Evolutionary conservation across 2,113 vertebrate genomes (phyloP), one percentile per base, ranked within the genome.

Genomic region (Rhizomys pruinosus): DNA sequence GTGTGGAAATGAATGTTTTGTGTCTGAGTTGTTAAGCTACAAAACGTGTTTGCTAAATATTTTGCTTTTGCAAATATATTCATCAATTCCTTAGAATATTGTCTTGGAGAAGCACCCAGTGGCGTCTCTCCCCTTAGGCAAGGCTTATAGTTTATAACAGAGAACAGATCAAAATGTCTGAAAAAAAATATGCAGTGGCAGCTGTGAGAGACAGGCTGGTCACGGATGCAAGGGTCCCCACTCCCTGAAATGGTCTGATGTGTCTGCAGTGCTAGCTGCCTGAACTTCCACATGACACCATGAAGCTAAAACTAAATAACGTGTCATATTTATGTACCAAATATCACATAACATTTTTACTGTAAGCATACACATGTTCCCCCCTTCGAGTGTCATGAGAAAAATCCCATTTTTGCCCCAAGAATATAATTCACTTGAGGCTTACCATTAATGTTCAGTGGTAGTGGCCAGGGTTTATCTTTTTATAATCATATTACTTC

Each of bases 1-100:
- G 19, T 71, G 66, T 72, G 80, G 93, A 92, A 93, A 92, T 79
- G 81, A 95, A 84, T 78, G 72, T 78, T 92, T 95, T 93, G 74
- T 57, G 25, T 93, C 47, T 90, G 90, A 94, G 71, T 79, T 94
- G 71, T 85, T 94, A 77, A 84, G 85, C 95, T 92, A 55, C 59
- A 88, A 90, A 93, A 72, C 73, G n/a, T 84, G 68, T 87, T 93
- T 86, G 57, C 81, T 86, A 87, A 94, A 63, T 87, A 61, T 16
- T 61, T 20, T 68, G 81, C 39, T 92, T 69, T 94, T 82, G 73
- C 78, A 88, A 88, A 92, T 79, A 44, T 34, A 85, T 78, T 84
- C 39, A 68, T 80, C 55, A 61, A 22, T 89, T 91, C 59, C 91
- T 94, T 85, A 89, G 95, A 93, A 81, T 85, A n/a, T 88, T 76